Base-by-base conservation (phyloP, 2,888 invertebrate species). In the Penaeus monodon region DNA sequence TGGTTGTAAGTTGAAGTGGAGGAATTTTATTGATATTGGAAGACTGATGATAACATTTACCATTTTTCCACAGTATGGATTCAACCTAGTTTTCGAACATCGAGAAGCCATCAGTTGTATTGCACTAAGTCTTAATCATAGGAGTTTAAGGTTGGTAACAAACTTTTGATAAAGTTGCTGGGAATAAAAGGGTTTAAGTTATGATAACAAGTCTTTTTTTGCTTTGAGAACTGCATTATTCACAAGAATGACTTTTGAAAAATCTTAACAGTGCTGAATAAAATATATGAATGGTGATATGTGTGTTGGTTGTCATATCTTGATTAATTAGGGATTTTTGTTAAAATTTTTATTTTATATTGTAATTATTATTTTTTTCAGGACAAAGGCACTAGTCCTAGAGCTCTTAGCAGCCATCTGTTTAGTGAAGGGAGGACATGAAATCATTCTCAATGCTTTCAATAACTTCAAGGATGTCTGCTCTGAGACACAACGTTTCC, bases 71-170 rank as follows among this genome's bases (percentile, higher is more conserved):
- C 94, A 97, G 96, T 98, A 98, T 93, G 99, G 99, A 90, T 99
- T 99, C 94, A 99, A 99, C 93, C 97, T 98, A 96, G 99, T 99
- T 79, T 99, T 99, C 92, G 97, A 98, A 92, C 98, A 99, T 93
- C 95, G 97, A 81, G 98, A 99, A 93, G 99, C 99, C 76, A 99
- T 99, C 92, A 99, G 99, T 93, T 98, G 98, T 93, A 99, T 99
- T 92, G 98, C 99, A 0, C 94, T 99, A 57, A 98, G 98, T 92
- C 94, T 99, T 29, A 98, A 98, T 91, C 99, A 99, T 93, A 98
- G 97, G 93, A 98, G 98, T 92, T 94, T 99, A 90, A 95, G 95
- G 95, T 95, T 92, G 92, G 91, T 10, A n/a, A 29, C 24, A 20
- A 14, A 70, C 29, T 27, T 33, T 70, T 57, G 20, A 57, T 57